phyloP scores from a whole-genome alignment of 2,888 invertebrate genomes.

The Amphipoea oculea region DNA sequence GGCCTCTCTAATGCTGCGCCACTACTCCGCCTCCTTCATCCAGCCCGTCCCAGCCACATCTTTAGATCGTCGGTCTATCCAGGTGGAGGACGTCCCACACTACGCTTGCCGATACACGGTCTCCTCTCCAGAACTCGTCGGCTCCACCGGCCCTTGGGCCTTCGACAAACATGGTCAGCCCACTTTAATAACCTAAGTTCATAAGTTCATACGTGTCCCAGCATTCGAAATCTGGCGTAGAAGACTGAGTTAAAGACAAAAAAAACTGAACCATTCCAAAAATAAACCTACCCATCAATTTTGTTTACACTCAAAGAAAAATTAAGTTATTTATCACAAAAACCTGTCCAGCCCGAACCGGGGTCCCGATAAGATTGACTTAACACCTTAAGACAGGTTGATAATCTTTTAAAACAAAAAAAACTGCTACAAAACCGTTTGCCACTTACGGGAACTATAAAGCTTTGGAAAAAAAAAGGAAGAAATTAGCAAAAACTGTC shows the following conservation, averaged over 20 bases:
- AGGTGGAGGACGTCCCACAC: too few relatives aligned
- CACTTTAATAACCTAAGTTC: neutral
- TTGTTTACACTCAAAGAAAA: constrained; percentile 38
- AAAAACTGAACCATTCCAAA: constrained; percentile 20
- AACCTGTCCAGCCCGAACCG: constrained; percentile 55
- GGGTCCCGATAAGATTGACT: constrained; percentile 73
- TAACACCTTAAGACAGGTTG: constrained; percentile 78
- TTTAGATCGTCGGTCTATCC: too few relatives aligned
- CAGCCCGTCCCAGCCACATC: too few relatives aligned
- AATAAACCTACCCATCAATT: constrained; percentile 37
- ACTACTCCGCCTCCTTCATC: too few relatives aligned
- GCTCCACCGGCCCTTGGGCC: too few relatives aligned
- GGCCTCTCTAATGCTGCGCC: too few relatives aligned
- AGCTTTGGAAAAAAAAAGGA: constrained; percentile 57
- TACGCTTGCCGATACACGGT: too few relatives aligned
- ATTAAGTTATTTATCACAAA: constrained; percentile 42
- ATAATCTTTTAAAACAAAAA: constrained; percentile 74
- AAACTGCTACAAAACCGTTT: constrained; percentile 68
- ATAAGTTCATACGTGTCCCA: too few relatives aligned
- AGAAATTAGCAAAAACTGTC: constrained; percentile 74
- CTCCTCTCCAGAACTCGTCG: too few relatives aligned
- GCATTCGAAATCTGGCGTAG: neutral
- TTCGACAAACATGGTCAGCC: too few relatives aligned
- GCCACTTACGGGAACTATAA: constrained; percentile 77
- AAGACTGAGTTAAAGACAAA: neutral